Conservation (phyloP, 2,888 invertebrate genomes). For the Melieria crassipennis region DNA sequence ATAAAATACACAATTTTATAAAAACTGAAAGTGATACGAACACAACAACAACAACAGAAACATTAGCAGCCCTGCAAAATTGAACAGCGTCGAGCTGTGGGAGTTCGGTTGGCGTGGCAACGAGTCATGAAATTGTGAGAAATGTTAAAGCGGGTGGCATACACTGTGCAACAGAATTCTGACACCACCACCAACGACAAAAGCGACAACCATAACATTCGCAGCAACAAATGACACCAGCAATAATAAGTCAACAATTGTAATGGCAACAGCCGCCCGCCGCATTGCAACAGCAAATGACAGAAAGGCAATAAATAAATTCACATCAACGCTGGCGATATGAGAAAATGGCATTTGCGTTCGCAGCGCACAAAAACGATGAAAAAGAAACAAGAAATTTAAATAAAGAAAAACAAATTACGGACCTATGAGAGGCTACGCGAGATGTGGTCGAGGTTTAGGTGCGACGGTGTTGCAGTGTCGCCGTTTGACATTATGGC, state of each 20-base stretch:
- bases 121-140: not conserved
- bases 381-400: not conserved
- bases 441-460: not conserved
- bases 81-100: not conserved
- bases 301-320: conserved; percentile 20
- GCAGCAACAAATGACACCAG: conserved; percentile 1
- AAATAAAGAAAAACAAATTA: not conserved
- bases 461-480: not conserved
- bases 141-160: conserved; percentile 17
- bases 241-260: not conserved
- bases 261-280: conserved; percentile 2
- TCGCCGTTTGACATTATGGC: no score
- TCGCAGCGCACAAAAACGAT: not conserved
- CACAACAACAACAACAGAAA: conserved; percentile 7
- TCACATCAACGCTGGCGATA: conserved; percentile 19
- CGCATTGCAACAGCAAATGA: not conserved
- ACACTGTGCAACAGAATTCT: conserved; percentile 6
- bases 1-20: not conserved
- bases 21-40: conserved; percentile 23
- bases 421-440: not conserved
- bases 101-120: not conserved
- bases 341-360: conserved; percentile 16
- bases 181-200: conserved; percentile 10
- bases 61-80: no score
- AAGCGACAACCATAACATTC: not conserved